Evolutionary conservation across 2,797 vertebrate species (phyloP).

Genomic region (Propithecus perrieri): DNA sequence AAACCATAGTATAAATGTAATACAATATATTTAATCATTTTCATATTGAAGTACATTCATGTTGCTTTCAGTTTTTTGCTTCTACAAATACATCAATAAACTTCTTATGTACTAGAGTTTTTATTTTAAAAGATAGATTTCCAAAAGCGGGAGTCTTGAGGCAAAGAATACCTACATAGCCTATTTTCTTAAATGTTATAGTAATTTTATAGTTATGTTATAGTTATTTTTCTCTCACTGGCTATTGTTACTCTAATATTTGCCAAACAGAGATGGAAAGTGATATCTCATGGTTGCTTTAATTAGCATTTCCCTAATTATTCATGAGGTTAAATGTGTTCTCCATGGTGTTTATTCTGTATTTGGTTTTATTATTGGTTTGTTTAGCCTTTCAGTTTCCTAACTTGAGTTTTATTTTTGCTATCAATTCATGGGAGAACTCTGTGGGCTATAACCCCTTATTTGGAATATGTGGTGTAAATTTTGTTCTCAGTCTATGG

Average conservation of each 20-base stretch:
- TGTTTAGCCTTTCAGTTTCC: not conserved
- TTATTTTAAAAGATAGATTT: slow-evolving; percentile 4
- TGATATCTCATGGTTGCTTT: not conserved
- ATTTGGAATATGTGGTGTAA: not conserved
- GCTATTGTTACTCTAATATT: not conserved
- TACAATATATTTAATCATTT: not conserved
- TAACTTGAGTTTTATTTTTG: not conserved
- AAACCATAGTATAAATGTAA: not conserved
- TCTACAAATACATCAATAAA: not conserved
- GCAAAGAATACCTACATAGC: not conserved
- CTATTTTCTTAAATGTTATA: not conserved
- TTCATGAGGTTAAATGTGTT: not conserved
- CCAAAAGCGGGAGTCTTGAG: not conserved
- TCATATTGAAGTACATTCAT: not conserved
- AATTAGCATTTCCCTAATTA: not conserved
- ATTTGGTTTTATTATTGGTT: not conserved
- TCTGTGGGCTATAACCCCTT: not conserved
- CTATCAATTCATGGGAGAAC: not conserved
- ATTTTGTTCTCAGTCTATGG: not conserved
- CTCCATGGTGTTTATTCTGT: not conserved
- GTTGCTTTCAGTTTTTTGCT: not conserved
- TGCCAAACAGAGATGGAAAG: not conserved
- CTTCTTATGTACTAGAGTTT: not conserved
- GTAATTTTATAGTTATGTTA: not conserved
- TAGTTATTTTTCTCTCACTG: not conserved